These are phyloP conservation scores for Morone saxatilis DNA, from an alignment of 2,113 vertebrate genomes.

Conservation along the genomic window DNA sequence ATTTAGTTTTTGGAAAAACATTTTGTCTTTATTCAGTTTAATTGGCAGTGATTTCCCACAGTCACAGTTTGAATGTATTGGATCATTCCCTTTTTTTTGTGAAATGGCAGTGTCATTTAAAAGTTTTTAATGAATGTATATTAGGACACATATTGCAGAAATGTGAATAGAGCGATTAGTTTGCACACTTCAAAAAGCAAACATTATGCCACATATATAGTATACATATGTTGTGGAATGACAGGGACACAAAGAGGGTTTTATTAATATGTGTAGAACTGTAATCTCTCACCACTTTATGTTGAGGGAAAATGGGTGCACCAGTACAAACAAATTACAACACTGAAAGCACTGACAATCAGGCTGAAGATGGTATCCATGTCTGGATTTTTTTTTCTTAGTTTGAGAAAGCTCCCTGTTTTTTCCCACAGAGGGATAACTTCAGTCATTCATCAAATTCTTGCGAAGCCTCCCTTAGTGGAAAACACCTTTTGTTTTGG, in stretches of 20 bases:
- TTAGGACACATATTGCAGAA: not conserved
- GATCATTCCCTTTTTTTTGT: too few species aligned
- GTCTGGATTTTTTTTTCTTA: not conserved
- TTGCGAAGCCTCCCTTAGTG: not conserved
- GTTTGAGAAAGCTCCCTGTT: not conserved
- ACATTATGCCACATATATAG: too few species aligned
- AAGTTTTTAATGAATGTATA: not conserved
- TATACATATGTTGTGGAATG: too few species aligned
- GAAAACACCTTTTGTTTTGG: constrained; percentile 54
- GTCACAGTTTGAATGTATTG: not conserved
- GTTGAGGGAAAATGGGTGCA: not conserved
- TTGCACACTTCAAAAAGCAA: too few species aligned
- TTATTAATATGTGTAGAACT: not conserved
- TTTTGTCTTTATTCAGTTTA: not conserved
- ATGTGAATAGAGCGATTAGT: too few species aligned
- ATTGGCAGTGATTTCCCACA: not conserved
- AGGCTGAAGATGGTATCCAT: not conserved
- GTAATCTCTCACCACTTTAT: not conserved
- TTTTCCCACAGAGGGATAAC: not conserved
- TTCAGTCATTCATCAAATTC: constrained; percentile 14
- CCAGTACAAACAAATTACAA: not conserved
- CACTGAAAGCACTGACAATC: not conserved
- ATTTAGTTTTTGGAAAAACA: not conserved
- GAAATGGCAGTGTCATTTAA: too few species aligned
- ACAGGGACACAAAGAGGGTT: not conserved